Evolutionary conservation across 2,888 invertebrate genomes (phyloP).

Genomic region (Psylliodes chrysocephalus): DNA sequence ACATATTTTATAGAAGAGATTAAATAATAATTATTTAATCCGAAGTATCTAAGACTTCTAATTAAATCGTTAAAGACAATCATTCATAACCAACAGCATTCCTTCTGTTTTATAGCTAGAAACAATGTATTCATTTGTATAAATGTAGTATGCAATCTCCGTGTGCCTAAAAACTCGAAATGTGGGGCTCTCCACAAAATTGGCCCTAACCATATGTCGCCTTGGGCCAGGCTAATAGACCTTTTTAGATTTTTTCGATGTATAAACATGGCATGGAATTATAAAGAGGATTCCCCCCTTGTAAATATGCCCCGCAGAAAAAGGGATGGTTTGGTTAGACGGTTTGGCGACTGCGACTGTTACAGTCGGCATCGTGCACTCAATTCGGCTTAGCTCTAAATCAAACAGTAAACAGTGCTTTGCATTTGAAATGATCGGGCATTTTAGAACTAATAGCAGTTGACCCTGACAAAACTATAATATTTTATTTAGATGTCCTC

Average conservation of each 20-base stretch:
- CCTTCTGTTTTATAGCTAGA: no score
- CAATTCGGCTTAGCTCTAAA: not conserved
- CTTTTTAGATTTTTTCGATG: conserved; percentile 34
- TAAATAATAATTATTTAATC: no score
- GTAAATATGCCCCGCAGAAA: conserved; percentile 32
- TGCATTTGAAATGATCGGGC: not conserved
- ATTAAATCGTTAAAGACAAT: no score
- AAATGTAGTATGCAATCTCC: conserved; percentile 4
- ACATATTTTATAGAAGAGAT: no score
- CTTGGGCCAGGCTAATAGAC: conserved; percentile 43
- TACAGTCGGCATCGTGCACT: not conserved
- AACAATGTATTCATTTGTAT: no score
- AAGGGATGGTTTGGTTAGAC: conserved; percentile 31
- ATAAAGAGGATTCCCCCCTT: conserved; percentile 33
- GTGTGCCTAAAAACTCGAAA: not conserved
- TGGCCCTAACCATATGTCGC: conserved; percentile 41
- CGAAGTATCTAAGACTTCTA: no score
- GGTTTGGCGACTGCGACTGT: conserved; percentile 24
- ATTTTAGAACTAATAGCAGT: no score
- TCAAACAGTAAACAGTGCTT: conserved; percentile 2
- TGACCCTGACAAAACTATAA: no score
- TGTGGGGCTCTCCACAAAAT: conserved; percentile 28
- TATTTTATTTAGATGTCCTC: no score
- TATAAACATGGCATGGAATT: conserved; percentile 35
- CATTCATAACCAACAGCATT: no score